Conservation (phyloP, 1,140 invertebrate species). For the Dreissena polymorpha region DNA sequence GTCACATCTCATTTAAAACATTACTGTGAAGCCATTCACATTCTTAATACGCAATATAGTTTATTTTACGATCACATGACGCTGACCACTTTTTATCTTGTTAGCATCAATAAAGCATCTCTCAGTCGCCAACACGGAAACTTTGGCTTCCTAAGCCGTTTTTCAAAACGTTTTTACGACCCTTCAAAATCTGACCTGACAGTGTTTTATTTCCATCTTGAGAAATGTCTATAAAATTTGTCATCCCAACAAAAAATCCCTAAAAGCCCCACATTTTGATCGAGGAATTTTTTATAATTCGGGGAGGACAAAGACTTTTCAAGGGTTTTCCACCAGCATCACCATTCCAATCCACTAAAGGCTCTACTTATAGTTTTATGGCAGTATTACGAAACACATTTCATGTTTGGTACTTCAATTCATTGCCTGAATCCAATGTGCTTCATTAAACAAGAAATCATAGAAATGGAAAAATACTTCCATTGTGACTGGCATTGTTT, state of each 20-base stretch:
- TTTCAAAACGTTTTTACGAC: background rate
- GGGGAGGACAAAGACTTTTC: background rate
- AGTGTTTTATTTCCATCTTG: constrained; percentile 2
- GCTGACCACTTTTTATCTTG: background rate
- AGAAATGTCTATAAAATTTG: constrained; percentile 1
- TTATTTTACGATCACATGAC: too few relatives aligned
- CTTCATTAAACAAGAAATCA: background rate
- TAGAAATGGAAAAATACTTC: background rate
- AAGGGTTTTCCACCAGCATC: too few relatives aligned
- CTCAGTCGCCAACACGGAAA: background rate
- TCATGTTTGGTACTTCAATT: background rate
- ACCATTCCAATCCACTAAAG: too few relatives aligned
- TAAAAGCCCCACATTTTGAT: background rate
- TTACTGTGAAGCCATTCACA: too few relatives aligned
- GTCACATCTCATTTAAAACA: too few relatives aligned
- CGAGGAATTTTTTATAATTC: background rate
- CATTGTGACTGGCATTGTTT: constrained; percentile 1
- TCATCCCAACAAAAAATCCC: background rate
- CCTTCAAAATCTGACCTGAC: background rate
- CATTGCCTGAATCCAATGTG: background rate
- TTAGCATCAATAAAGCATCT: background rate
- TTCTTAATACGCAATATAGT: too few relatives aligned
- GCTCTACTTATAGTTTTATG: background rate
- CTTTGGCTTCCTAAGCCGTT: background rate
- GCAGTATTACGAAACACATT: constrained; percentile 1